Percentiles rank a stretch among this genome's conserved stretches.
phyloP scores from a whole-genome alignment of 1,140 invertebrate species.

The Zaprionus camerounensis region DNA sequence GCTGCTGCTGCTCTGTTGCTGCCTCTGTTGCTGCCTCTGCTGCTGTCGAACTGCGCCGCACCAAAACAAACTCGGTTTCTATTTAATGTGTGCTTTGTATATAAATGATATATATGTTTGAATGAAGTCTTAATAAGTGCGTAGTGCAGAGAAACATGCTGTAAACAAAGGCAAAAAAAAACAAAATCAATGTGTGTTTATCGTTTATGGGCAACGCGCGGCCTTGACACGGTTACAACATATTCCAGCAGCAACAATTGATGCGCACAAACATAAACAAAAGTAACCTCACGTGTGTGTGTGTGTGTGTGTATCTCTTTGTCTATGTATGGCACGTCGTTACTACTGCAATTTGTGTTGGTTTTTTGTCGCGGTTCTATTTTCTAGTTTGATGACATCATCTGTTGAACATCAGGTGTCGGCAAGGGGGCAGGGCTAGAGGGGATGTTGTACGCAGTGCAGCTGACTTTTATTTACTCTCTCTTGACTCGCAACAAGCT shows the following conservation, averaged over 20 bases:
- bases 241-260: constrained; percentile 19
- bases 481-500: too few species aligned
- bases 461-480: neutral
- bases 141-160: constrained; percentile 32
- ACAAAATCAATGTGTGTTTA: constrained; percentile 29
- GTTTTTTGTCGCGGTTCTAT: constrained; percentile 49
- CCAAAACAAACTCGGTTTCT: constrained; percentile 68
- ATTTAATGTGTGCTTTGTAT: constrained; percentile 7
- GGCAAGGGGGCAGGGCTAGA: neutral
- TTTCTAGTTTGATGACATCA: constrained; percentile 64
- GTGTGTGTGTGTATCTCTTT: neutral
- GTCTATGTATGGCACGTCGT: constrained; percentile 11
- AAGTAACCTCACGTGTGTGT: constrained; percentile 1
- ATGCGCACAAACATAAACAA: constrained; percentile 39
- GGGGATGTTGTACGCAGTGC: neutral
- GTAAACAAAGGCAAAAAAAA: constrained; percentile 43
- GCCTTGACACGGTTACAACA: constrained; percentile 78
- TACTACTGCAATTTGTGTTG: constrained; percentile 36
- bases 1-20: constrained; percentile 29
- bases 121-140: constrained; percentile 33
- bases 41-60: constrained; percentile 61
- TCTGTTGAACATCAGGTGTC: constrained; percentile 22
- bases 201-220: constrained; percentile 36
- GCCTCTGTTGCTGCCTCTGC: neutral
- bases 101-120: constrained; percentile 19